Percentiles rank a stretch among this genome's conserved stretches.
phyloP scores from a whole-genome alignment of 2,888 invertebrate genomes.

The Drosophila parthenogenetica region DNA sequence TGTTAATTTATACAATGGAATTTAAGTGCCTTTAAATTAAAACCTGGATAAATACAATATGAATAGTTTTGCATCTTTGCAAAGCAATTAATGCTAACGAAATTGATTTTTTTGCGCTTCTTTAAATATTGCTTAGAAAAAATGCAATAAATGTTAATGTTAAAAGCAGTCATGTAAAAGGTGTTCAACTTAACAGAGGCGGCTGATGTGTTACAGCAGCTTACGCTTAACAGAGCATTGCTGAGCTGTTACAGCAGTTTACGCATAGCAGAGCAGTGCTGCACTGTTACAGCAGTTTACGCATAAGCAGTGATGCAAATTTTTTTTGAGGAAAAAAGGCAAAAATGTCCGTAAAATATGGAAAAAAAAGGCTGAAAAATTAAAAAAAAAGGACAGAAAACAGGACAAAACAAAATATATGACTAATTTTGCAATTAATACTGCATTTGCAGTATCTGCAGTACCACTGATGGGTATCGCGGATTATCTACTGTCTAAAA shows the following conservation, averaged over 20 bases:
- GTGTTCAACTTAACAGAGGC: neutral
- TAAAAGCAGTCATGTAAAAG: neutral
- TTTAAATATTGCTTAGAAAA: neutral
- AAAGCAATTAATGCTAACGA: constrained; percentile 23
- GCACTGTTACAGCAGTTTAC: neutral
- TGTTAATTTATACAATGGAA: constrained; percentile 72
- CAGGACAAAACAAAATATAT: too few relatives aligned
- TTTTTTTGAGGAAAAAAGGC: too few relatives aligned
- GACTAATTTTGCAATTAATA: too few relatives aligned
- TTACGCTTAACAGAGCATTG: neutral
- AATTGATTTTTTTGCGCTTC: constrained; percentile 14
- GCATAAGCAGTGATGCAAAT: too few relatives aligned
- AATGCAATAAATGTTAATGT: constrained; percentile 1
- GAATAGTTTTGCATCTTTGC: constrained; percentile 42
- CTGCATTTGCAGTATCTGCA: too few relatives aligned
- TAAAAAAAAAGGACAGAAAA: too few relatives aligned
- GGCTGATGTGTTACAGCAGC: neutral
- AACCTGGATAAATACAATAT: constrained; percentile 52
- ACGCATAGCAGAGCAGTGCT: neutral
- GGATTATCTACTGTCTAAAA: too few relatives aligned
- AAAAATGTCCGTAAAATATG: too few relatives aligned
- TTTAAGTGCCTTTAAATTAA: constrained; percentile 73
- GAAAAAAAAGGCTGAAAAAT: too few relatives aligned
- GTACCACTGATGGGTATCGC: too few relatives aligned
- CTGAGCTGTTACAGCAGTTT: neutral